Percentiles rank a stretch among this genome's conserved stretches.
These are phyloP conservation scores for Clarias magur DNA, from an alignment of 2,113 vertebrate genomes.

Conservation along the genomic window DNA sequence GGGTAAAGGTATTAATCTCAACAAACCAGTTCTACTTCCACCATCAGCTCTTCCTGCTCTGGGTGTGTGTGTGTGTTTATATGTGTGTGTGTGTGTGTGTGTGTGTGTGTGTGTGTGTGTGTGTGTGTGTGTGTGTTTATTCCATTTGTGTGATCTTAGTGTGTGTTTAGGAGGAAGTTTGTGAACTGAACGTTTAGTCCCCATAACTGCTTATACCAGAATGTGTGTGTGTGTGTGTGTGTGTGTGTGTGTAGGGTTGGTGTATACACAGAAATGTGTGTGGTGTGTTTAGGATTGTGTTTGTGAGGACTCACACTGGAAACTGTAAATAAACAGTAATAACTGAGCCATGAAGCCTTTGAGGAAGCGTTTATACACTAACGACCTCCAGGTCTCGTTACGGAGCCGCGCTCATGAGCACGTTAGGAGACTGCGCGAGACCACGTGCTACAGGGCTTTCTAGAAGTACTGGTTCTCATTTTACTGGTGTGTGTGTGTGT, in stretches of 20 bases:
- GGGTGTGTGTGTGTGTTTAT: conserved; percentile 11
- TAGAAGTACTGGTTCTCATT: background rate
- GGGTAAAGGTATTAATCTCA: conserved; percentile 30
- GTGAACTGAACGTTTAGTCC: background rate
- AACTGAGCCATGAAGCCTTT: background rate
- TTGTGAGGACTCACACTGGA: background rate
- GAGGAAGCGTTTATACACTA: background rate
- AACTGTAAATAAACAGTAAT: background rate
- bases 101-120: conserved; percentile 17
- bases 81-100: conserved; percentile 20
- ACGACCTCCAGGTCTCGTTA: background rate
- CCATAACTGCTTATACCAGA: background rate
- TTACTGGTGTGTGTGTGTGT: conserved; percentile 8
- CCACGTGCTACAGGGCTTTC: no score
- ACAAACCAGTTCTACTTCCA: background rate
- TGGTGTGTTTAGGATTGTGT: conserved; percentile 11
- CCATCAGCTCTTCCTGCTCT: background rate
- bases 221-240: conserved; percentile 22
- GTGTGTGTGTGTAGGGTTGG: conserved; percentile 18
- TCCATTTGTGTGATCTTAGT: background rate
- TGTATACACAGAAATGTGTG: background rate
- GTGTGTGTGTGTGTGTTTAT: background rate
- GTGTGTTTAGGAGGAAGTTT: background rate
- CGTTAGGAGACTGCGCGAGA: no score
- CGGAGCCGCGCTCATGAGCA: background rate